A percentile compares a stretch with the other conserved stretches of the same genome.
These are phyloP conservation scores for Thripadectes ignobilis DNA, from an alignment of 2,797 vertebrate species.

Conservation along the genomic window DNA sequence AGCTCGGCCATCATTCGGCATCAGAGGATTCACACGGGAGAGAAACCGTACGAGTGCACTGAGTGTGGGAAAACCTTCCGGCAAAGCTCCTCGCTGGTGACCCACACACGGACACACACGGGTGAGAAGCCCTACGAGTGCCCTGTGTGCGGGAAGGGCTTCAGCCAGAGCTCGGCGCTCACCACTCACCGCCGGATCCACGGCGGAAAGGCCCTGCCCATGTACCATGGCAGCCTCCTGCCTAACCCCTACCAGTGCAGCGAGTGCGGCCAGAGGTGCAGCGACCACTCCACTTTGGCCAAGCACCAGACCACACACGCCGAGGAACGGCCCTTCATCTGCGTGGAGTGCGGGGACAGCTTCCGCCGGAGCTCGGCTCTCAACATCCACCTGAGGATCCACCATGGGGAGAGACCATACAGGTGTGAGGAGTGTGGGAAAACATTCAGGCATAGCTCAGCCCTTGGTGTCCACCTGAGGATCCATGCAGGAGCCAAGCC, in stretches of 20 bases:
- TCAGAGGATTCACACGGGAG: constrained; percentile 49
- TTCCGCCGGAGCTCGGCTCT: constrained; percentile 31
- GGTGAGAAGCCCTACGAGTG: constrained; percentile 43
- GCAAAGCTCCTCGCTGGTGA: constrained; percentile 49
- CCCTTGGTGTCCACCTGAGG: constrained; percentile 21
- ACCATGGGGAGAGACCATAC: constrained; percentile 18
- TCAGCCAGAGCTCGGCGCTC: constrained; percentile 39
- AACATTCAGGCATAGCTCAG: constrained; percentile 31
- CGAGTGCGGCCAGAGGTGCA: background rate
- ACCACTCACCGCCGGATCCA: background rate
- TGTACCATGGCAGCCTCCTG: background rate
- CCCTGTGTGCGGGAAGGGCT: background rate
- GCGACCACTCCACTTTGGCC: background rate
- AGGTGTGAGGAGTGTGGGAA: constrained; percentile 21
- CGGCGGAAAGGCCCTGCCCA: background rate
- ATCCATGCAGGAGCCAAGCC: constrained; percentile 21
- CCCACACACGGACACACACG: constrained; percentile 38
- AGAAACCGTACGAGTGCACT: constrained; percentile 16
- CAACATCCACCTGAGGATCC: constrained; percentile 27
- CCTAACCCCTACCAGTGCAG: background rate
- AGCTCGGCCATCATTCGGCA: constrained; percentile 65
- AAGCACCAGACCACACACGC: background rate
- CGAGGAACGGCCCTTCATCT: constrained; percentile 33
- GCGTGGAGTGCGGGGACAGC: constrained; percentile 42
- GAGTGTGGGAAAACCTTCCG: constrained; percentile 55